Conservation (phyloP, 2,888 invertebrate species). For the Hydriomena furcata region DNA sequence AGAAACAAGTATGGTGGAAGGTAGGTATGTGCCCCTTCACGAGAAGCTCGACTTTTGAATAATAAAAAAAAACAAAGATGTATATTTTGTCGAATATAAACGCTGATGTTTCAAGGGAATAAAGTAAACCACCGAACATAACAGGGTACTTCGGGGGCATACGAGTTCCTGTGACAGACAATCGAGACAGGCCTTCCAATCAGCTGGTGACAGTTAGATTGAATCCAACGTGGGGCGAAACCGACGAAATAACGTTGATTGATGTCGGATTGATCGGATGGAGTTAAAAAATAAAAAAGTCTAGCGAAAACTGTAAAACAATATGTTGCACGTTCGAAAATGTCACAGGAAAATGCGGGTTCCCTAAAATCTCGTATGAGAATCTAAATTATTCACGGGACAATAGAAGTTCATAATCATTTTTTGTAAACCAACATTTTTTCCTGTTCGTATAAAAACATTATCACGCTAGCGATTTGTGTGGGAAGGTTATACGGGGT, state of each 20-base stretch:
- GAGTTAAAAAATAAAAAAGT: conserved; percentile 18
- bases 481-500: too few species aligned
- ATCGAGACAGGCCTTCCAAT: conserved; percentile 51
- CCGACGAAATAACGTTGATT: conserved; percentile 55
- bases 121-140: not conserved
- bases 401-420: too few species aligned
- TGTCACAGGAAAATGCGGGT: not conserved
- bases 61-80: too few species aligned
- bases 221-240: conserved; percentile 55
- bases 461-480: too few species aligned
- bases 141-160: conserved; percentile 4
- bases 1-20: not conserved
- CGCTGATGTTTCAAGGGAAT: not conserved
- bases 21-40: too few species aligned
- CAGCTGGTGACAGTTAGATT: conserved; percentile 64
- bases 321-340: not conserved
- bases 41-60: too few species aligned
- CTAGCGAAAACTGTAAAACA: not conserved
- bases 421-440: too few species aligned
- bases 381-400: too few species aligned
- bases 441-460: too few species aligned
- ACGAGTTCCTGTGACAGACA: conserved; percentile 26
- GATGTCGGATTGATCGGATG: conserved; percentile 41
- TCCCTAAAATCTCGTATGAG: too few species aligned
- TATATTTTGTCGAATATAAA: not conserved